Conservation (phyloP, 2,113 vertebrate species). For the Phyllostomus hastatus region DNA sequence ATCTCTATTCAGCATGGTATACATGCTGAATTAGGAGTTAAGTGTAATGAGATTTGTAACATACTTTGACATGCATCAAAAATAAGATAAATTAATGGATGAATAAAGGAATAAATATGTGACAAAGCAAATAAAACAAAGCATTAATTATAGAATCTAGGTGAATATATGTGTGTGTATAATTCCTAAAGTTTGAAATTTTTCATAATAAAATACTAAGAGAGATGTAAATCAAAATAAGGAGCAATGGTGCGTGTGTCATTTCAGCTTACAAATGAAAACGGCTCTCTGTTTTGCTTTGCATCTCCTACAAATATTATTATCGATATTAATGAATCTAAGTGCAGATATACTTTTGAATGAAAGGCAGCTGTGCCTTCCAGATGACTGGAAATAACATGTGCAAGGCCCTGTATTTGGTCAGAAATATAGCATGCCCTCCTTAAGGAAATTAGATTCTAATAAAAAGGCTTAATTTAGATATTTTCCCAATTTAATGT, state of each 20-base stretch:
- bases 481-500: not conserved
- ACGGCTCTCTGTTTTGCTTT: not conserved
- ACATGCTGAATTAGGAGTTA: not conserved
- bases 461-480: not conserved
- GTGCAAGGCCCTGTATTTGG: not conserved
- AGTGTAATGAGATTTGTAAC: not conserved
- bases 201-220: not conserved
- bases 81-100: not conserved
- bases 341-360: not conserved
- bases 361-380: not conserved
- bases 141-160: not conserved
- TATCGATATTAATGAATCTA: not conserved
- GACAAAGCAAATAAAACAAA: slow-evolving; percentile 16
- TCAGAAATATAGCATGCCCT: not conserved
- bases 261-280: not conserved
- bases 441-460: not conserved
- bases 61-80: not conserved
- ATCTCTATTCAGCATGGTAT: no score
- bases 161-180: not conserved
- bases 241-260: not conserved
- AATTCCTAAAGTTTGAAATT: not conserved
- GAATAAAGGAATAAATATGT: not conserved
- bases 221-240: not conserved
- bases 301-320: not conserved
- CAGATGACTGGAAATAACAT: not conserved